Evolutionary conservation across 2,888 invertebrate species (phyloP), one percentile per base, ranked within the genome.

Genomic region (Oeneis ivallda): DNA sequence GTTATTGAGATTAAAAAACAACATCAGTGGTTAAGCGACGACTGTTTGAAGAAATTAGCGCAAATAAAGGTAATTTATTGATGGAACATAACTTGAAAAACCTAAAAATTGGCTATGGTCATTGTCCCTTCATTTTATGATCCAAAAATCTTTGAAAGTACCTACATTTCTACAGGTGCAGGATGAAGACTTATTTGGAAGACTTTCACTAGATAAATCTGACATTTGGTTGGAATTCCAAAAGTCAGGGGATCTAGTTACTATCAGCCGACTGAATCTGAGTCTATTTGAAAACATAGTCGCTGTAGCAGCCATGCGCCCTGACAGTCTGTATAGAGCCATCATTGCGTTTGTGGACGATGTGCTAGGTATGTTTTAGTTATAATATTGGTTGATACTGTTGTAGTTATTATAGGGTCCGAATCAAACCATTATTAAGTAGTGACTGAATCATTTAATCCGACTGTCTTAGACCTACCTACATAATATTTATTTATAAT

Each of bases 261-360:
- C 87, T 60, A 86, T 96, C 60, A 94, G 95, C 8, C 84, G 77
- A 61, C 81, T 93, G 71, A 92, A 92, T 60, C 79, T 96, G 57
- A 94, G 93, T 0, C 90, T 94, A 0, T 98, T 99, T 80, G 98
- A 99, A 80, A 95, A 95, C 71, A 93, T 98, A 0, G 90, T 98
- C 0, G 86, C 96, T 0, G 94, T 97, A 0, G 95, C 97, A 81
- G 94, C 96, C 0, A 86, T 97, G 4, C 93, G 97, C 7, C 97
- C 98, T 0, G 98, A 98, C 80, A 92, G 96, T 61, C 88, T 98
- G 39, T 95, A 96, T 74, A 93, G 95, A 19, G 95, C 96, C 47
- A 94, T 99, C 77, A 93, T 94, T 0, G 92, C 93, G 52, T 96
- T 96, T 81, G 94, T 95, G 0, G 93, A 94, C 49, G 92, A 93